phyloP scores from a whole-genome alignment of 2,797 vertebrate species.

The Oreochromis grahami region DNA sequence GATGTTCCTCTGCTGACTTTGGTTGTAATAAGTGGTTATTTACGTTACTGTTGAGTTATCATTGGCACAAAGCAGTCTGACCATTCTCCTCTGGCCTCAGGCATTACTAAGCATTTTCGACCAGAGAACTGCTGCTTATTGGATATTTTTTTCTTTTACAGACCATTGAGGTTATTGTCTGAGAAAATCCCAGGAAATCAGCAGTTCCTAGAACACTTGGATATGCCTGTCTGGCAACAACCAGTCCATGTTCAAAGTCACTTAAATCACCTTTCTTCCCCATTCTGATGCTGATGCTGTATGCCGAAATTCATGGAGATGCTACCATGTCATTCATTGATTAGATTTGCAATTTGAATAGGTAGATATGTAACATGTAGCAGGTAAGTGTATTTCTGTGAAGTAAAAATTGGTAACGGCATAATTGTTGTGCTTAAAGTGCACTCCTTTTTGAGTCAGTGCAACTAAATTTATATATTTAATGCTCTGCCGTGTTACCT shows the following conservation, averaged over 20 bases:
- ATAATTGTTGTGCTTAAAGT: not conserved
- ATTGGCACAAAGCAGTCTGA: not conserved
- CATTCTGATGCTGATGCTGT: not conserved
- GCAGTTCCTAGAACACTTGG: not conserved
- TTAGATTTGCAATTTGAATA: not conserved
- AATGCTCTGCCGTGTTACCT: not conserved
- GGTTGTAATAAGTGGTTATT: not conserved
- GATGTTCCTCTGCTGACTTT: not conserved
- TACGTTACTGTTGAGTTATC: not conserved
- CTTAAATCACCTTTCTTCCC: not conserved
- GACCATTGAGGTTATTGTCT: not conserved
- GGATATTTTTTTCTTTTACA: not conserved
- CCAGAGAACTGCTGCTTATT: not conserved
- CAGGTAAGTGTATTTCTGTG: not conserved
- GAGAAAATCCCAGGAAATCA: not conserved
- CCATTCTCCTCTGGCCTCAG: not conserved
- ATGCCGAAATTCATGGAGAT: not conserved
- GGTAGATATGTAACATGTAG: not conserved
- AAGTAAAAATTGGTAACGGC: not conserved
- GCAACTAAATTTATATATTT: not conserved
- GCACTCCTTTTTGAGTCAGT: not conserved
- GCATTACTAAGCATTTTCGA: not conserved
- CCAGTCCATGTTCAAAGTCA: not conserved
- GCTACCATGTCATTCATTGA: not conserved
- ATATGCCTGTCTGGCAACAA: not conserved